A percentile compares a stretch with the other conserved stretches of the same genome.
These are phyloP conservation scores for Tapera naevia DNA, from an alignment of 2,797 vertebrate genomes.

Conservation along the genomic window DNA sequence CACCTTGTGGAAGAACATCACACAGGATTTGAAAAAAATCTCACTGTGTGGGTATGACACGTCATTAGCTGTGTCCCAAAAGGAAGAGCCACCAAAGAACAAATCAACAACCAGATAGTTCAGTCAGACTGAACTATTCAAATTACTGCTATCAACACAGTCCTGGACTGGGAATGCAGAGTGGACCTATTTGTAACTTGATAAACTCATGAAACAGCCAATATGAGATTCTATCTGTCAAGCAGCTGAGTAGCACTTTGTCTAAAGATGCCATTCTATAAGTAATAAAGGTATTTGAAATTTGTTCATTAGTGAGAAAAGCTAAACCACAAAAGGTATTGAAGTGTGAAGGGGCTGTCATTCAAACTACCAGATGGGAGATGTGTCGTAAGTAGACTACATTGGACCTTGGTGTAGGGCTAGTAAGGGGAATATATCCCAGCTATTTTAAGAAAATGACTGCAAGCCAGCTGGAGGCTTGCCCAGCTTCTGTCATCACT, in stretches of 20 bases:
- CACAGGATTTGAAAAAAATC: not conserved
- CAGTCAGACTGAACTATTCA: not conserved
- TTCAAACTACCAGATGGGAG: not conserved
- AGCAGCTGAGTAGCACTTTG: not conserved
- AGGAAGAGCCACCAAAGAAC: not conserved
- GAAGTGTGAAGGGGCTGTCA: not conserved
- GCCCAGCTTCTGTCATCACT: not conserved
- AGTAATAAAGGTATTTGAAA: not conserved
- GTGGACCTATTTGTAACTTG: not conserved
- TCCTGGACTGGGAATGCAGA: not conserved
- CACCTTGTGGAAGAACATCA: not conserved
- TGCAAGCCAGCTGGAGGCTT: not conserved
- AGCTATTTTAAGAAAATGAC: not conserved
- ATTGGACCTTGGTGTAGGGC: not conserved
- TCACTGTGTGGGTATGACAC: not conserved
- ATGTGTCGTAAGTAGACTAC: not conserved
- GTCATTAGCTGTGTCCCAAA: not conserved
- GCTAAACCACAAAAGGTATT: not conserved
- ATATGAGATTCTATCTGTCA: not conserved
- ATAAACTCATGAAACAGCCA: not conserved
- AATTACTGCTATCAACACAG: not conserved
- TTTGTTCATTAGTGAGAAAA: not conserved
- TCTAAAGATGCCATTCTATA: not conserved
- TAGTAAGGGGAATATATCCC: not conserved
- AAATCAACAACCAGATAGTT: not conserved